A percentile compares a stretch with the other conserved stretches of the same genome.
phyloP scores from a whole-genome alignment of 2,113 vertebrate species.

The Rhea americana region DNA sequence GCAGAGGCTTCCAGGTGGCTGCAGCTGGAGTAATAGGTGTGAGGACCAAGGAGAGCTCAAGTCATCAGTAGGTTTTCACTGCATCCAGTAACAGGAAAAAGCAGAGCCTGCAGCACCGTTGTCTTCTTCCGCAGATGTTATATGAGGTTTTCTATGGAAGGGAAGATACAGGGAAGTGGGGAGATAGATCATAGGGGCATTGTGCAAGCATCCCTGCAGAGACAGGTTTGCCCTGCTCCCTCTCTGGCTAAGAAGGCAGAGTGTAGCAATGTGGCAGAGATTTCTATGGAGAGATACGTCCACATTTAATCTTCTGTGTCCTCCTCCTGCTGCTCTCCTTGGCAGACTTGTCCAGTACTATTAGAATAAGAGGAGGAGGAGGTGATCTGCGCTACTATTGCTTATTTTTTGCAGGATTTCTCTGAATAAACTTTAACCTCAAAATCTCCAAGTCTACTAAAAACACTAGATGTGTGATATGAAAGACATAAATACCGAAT shows the following conservation, averaged over 20 bases:
- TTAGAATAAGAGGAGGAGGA: background rate
- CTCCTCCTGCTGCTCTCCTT: background rate
- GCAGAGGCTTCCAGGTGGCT: background rate
- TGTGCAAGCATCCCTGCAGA: background rate
- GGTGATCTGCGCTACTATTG: background rate
- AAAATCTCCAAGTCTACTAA: background rate
- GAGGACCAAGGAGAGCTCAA: accelerated
- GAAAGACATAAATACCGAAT: background rate
- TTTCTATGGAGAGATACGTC: background rate
- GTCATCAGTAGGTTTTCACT: background rate
- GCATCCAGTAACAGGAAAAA: background rate
- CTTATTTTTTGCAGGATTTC: background rate
- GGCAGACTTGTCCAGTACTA: background rate
- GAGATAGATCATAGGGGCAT: background rate
- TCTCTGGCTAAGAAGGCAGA: background rate
- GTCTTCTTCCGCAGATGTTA: background rate
- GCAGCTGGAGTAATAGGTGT: background rate
- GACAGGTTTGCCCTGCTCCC: background rate
- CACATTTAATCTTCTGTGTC: background rate
- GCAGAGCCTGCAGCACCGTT: background rate
- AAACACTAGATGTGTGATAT: background rate
- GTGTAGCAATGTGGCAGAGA: background rate
- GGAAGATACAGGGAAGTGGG: background rate
- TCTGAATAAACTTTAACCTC: background rate
- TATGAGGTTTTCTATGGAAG: background rate